Evolutionary conservation across 2,888 invertebrate genomes (phyloP).

Genomic region (Dicyrtoma fusca): DNA sequence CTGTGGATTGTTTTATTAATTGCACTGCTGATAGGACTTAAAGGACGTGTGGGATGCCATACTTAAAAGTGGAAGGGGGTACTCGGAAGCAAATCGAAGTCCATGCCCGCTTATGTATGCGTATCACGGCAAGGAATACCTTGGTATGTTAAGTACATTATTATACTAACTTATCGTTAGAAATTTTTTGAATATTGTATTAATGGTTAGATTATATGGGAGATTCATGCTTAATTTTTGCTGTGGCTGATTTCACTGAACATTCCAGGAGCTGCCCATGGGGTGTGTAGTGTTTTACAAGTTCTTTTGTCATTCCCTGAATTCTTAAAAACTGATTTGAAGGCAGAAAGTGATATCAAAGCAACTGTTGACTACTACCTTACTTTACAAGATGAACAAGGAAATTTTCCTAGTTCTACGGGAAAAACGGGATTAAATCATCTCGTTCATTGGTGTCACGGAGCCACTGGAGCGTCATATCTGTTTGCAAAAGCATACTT

Average conservation of each 20-base stretch:
- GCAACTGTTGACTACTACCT: conserved; percentile 70
- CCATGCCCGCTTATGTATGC: conserved; percentile 76
- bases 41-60: conserved; percentile 71
- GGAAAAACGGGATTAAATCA: conserved; percentile 66
- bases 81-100: conserved; percentile 66
- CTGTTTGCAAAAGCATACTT: conserved; percentile 79
- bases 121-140: conserved; percentile 73
- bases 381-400: conserved; percentile 70
- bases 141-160: conserved; percentile 70
- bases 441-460: conserved; percentile 70
- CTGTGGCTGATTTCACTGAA: no score
- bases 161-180: no score
- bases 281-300: conserved; percentile 70
- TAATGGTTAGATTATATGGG: no score
- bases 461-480: conserved; percentile 65
- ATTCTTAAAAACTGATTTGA: conserved; percentile 64
- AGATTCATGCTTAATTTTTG: no score
- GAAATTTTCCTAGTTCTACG: conserved; percentile 76
- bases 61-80: conserved; percentile 72
- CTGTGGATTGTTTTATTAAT: conserved; percentile 29
- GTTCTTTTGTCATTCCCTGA: conserved; percentile 67
- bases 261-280: conserved; percentile 65
- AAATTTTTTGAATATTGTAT: no score
- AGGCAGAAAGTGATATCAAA: conserved; percentile 67
- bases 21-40: conserved; percentile 60